Evolutionary conservation across 53 echinoderm and acorn worm species (phyloP).

Genomic region (Mesocentrotus franciscanus): DNA sequence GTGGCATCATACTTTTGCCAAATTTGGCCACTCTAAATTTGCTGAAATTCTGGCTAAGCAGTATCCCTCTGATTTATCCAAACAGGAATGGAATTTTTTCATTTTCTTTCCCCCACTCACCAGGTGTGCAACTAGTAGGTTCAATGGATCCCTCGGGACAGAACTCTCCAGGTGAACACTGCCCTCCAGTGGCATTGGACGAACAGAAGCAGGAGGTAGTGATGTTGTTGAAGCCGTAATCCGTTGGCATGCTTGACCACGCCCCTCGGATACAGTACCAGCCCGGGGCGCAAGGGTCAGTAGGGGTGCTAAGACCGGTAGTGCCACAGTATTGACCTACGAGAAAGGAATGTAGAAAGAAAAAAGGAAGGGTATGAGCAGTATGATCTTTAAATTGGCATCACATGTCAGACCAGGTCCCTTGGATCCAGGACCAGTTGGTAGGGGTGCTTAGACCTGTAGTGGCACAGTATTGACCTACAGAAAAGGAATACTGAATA

Average conservation of each 20-base stretch:
- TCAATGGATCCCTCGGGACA: conserved; percentile 87
- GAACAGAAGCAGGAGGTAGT: conserved; percentile 93
- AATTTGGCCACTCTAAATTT: too few species aligned
- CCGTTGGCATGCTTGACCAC: conserved; percentile 90
- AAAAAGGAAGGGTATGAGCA: not conserved
- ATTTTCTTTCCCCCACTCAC: not conserved
- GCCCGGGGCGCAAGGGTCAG: conserved; percentile 81
- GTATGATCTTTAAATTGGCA: not conserved
- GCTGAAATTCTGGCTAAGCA: too few species aligned
- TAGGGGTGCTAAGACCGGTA: conserved; percentile 83
- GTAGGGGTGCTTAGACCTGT: conserved; percentile 81
- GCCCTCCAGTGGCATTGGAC: conserved; percentile 91
- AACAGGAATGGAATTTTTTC: not conserved
- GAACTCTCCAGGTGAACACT: conserved; percentile 94
- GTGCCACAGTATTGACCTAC: conserved; percentile 88
- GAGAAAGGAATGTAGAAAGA: not conserved
- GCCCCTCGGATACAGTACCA: conserved; percentile 98
- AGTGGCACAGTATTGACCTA: conserved; percentile 86
- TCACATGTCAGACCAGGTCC: conserved; percentile 72
- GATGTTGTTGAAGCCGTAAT: conserved; percentile 90
- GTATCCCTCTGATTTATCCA: not conserved
- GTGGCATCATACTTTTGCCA: too few species aligned
- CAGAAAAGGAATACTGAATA: not conserved
- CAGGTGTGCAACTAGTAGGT: conserved; percentile 89
- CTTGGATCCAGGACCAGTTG: conserved; percentile 91